Evolutionary conservation across 2,113 vertebrate genomes (phyloP), one percentile per base, ranked within the genome.

Genomic region (Heterotis niloticus): DNA sequence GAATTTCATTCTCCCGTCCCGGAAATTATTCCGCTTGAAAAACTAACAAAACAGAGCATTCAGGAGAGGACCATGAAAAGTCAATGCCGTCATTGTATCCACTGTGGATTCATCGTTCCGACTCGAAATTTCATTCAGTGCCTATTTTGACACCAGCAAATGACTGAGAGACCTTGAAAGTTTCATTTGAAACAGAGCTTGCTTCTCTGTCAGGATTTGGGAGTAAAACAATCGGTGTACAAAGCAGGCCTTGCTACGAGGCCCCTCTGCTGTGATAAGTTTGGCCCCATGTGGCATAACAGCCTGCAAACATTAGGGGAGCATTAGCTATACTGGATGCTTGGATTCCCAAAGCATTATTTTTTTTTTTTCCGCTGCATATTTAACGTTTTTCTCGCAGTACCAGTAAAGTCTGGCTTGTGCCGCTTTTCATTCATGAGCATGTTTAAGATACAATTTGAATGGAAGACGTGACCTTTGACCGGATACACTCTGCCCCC

Each of bases 151-250:
- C 90, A 87, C 80, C 82, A 88, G 91, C 89, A 90, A 90, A 93
- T 88, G 87, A 90, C 89, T 89, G 83, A 75, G 86, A 89, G 90
- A 89, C 90, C 91, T 91, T 92, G 91, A 88, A 91, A 90, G 90
- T 91, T 90, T 90, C 84, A 89, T 91, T 88, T 90, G 87, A 92
- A 90, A 88, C 87, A 89, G 87, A 87, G 87, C 88, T 88, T 86
- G 89, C 90, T 89, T 88, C 83, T 84, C 83, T 87, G 90, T 88
- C 79, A 75, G 81, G 87, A 90, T 81, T 82, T 80, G 52, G 51
- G 81, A 85, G 87, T 91, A 90, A 93, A 92, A 92, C 91, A 91
- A 92, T 91, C 76, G 87, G 88, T 89, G 88, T 86, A 89, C 85
- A 76, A 81, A 84, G 81, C 82, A 83, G 80, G 83, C 82, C 80